These are phyloP conservation scores for Exocentrus adspersus DNA, from an alignment of 2,888 invertebrate species.

Conservation along the genomic window DNA sequence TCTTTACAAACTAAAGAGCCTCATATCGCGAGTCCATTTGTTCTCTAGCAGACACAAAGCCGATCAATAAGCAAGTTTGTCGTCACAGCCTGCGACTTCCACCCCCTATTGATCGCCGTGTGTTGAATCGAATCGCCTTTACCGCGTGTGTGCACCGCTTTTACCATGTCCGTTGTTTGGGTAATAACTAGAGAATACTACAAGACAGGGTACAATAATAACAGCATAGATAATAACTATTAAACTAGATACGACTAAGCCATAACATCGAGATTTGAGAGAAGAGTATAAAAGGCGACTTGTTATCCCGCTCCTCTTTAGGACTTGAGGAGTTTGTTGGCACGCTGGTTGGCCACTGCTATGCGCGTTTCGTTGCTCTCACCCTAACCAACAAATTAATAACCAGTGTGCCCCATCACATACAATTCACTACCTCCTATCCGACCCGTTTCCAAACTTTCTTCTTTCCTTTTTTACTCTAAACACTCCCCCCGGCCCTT, in stretches of 20 bases:
- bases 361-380: conserved; percentile 96
- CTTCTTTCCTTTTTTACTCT: no score
- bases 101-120: neutral
- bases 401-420: conserved; percentile 55
- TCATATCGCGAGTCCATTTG: neutral
- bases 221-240: conserved; percentile 39
- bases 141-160: neutral
- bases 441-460: conserved; percentile 38
- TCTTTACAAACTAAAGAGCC: neutral
- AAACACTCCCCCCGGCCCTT: no score
- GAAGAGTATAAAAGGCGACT: conserved; percentile 61
- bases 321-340: conserved; percentile 94
- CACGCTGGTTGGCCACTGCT: conserved; percentile 95
- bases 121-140: neutral
- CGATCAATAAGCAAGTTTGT: neutral
- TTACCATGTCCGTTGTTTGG: neutral
- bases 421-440: conserved; percentile 26
- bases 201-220: conserved; percentile 12
- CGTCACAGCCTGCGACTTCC: neutral
- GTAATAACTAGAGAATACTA: conserved; percentile 14
- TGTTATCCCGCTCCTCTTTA: conserved; percentile 57
- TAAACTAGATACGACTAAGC: conserved; percentile 46
- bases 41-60: neutral
- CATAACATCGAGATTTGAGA: conserved; percentile 60
- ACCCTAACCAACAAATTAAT: conserved; percentile 69